These are phyloP conservation scores for Epistrophe grossulariae DNA, from an alignment of 2,888 invertebrate species.

Conservation along the genomic window DNA sequence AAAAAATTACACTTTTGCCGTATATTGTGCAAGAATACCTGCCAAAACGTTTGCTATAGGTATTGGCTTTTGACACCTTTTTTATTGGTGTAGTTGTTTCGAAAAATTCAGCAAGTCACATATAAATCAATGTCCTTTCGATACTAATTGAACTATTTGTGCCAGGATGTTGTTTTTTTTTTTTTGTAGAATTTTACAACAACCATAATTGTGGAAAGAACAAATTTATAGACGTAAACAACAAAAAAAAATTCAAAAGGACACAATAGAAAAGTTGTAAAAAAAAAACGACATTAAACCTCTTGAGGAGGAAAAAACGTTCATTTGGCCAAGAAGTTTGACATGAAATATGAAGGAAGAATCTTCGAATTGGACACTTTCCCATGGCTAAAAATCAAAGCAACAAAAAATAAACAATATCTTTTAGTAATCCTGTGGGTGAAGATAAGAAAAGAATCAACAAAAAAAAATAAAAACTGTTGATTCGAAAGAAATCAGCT, in stretches of 20 bases:
- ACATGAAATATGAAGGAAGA: conserved; percentile 74
- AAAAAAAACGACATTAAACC: conserved; percentile 52
- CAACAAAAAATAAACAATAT: conserved; percentile 41
- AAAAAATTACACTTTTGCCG: conserved; percentile 28
- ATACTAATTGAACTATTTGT: conserved; percentile 72
- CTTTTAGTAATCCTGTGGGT: conserved; percentile 63
- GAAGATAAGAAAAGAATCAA: conserved; percentile 8
- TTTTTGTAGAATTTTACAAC: conserved; percentile 3
- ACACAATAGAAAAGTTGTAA: conserved; percentile 18
- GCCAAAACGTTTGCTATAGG: conserved; percentile 1
- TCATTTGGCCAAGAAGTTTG: conserved; percentile 62
- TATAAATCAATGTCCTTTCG: conserved; percentile 68
- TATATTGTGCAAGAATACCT: conserved; percentile 47
- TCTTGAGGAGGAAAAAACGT: conserved; percentile 59
- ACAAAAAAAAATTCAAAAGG: conserved; percentile 3
- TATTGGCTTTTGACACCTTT: conserved; percentile 58
- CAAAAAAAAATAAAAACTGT: no score
- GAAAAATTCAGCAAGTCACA: conserved; percentile 23
- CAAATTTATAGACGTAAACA: conserved; percentile 8
- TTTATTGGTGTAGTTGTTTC: background rate
- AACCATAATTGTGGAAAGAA: conserved; percentile 63
- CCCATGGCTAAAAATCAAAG: conserved; percentile 58
- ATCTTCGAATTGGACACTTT: conserved; percentile 64
- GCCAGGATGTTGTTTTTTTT: conserved; percentile 44
- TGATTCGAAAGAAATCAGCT: conserved; percentile 53